phyloP scores from a whole-genome alignment of 2,113 vertebrate species.

The Pachycephala philippinensis region DNA sequence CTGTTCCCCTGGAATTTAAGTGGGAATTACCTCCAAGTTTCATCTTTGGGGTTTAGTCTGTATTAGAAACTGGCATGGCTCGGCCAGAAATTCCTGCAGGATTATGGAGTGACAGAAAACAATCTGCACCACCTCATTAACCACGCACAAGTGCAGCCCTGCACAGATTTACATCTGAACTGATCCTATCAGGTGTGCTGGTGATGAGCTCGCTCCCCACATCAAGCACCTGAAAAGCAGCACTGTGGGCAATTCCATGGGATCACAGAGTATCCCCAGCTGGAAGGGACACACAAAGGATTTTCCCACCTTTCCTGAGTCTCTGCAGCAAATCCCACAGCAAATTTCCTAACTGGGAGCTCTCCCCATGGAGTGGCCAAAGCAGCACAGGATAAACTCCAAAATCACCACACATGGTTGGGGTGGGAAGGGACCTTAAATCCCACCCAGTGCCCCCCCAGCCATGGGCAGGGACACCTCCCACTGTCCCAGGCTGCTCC shows the following conservation, averaged over 20 bases:
- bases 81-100: background rate
- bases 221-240: background rate
- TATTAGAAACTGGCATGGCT: background rate
- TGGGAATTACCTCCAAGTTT: background rate
- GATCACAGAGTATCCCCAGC: rapidly evolving
- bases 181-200: no score
- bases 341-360: rapidly evolving
- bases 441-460: rapidly evolving
- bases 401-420: background rate
- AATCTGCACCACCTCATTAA: background rate
- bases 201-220: background rate
- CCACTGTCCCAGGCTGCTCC: background rate
- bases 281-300: background rate
- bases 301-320: background rate
- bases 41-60: background rate
- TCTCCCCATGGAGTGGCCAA: rapidly evolving
- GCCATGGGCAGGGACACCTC: background rate
- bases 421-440: background rate
- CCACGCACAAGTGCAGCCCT: background rate
- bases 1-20: background rate
- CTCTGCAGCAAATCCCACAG: background rate
- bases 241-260: background rate
- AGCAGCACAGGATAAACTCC: background rate
- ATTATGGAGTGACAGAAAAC: background rate
- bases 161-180: background rate